Evolutionary conservation across 2,888 invertebrate species (phyloP), one percentile per base, ranked within the genome.

Genomic region (Diogma glabrata): DNA sequence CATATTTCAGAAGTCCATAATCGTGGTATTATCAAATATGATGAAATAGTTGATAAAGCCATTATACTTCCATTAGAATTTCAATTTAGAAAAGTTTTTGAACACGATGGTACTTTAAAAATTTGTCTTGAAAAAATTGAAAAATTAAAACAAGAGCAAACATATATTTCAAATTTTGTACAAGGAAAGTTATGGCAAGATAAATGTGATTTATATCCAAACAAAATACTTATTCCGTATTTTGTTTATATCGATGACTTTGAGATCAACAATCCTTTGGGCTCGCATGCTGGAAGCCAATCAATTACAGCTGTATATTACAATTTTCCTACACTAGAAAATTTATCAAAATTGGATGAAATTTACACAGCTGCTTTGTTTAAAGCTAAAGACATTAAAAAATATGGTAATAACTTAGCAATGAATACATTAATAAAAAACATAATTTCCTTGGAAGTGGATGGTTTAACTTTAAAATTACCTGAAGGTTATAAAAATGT

Each of bases 391-490:
- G n/a, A n/a, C n/a, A n/a, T n/a, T n/a, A n/a, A n/a, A n/a, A n/a
- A n/a, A n/a, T n/a, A n/a, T n/a, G n/a, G n/a, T n/a, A n/a, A n/a
- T n/a, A n/a, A n/a, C n/a, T n/a, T n/a, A n/a, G n/a, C n/a, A n/a
- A n/a, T n/a, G n/a, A n/a, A n/a, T n/a, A n/a, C n/a, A n/a, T n/a
- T n/a, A n/a, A n/a, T n/a, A 2, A 28, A 30, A 20, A 43, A 28
- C 30, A 22, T 51, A 8, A 52, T 22, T 43, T 47, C 40, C 7
- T 48, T 52, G 23, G 51, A 51, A 48, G 19, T 48, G 9, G 40
- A 49, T 48, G 52, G 49, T 24, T 22, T 49, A 24, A 30, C 20
- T 20, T 17, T 52, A 17, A 40, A 38, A 24, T 19, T 26, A 9
- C 24, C 20, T 10, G 48, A 19, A 24, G 33, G 24, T 12, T 33